Conservation (phyloP, 2,797 vertebrate species). For the Chloroceryle inda region DNA sequence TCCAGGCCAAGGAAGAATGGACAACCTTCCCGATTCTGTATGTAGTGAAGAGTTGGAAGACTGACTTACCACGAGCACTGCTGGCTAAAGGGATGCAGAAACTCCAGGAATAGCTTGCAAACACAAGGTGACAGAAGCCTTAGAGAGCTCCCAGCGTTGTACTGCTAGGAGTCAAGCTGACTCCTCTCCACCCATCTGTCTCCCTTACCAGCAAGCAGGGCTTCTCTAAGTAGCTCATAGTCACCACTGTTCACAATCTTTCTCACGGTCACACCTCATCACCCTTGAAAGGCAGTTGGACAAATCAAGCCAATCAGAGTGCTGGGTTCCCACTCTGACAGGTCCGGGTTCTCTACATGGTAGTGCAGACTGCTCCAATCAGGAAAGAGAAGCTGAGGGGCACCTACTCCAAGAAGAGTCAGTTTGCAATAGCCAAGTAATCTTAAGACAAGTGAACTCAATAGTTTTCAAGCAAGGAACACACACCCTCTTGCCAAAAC, state of each 20-base stretch:
- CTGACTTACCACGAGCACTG: background rate
- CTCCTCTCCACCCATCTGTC: fast-evolving
- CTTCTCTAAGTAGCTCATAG: background rate
- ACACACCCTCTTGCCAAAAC: background rate
- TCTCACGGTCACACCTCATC: background rate
- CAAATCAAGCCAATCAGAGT: background rate
- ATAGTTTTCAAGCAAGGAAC: background rate
- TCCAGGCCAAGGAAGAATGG: background rate
- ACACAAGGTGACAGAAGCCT: background rate
- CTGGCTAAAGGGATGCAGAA: background rate
- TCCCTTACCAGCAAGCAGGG: background rate
- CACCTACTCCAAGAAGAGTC: background rate
- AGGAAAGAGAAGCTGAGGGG: background rate
- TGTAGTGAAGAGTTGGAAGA: background rate
- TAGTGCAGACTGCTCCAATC: background rate
- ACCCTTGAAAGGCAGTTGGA: background rate
- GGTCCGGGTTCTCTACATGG: fast-evolving
- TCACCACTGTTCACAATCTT: background rate
- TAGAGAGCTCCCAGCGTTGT: background rate
- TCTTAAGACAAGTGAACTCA: background rate
- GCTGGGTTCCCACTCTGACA: background rate
- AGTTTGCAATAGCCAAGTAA: background rate
- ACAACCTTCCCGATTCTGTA: background rate
- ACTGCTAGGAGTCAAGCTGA: background rate
- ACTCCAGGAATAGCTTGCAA: background rate